Percentiles rank a stretch among this genome's conserved stretches.
phyloP scores from a whole-genome alignment of 2,113 vertebrate species.

The Pseudonaja textilis region DNA sequence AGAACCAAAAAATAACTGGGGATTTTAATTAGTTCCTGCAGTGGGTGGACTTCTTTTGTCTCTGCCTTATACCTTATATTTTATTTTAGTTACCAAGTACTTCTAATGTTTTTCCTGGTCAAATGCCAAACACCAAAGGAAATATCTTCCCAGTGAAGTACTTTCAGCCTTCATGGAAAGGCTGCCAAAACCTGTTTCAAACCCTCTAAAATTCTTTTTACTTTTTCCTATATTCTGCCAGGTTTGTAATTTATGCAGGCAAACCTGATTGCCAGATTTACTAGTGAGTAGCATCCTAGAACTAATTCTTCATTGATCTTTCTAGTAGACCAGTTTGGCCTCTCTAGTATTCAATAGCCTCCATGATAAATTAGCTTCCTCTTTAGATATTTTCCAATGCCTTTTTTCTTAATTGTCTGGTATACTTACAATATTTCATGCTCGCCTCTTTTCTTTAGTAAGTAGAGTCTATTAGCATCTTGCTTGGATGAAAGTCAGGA shows the following conservation, averaged over 20 bases:
- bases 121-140: background rate
- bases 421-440: too few species aligned
- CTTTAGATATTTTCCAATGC: too few species aligned
- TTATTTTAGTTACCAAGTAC: background rate
- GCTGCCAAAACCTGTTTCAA: background rate
- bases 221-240: background rate
- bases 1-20: slow-evolving; percentile 51
- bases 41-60: background rate
- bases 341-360: too few species aligned
- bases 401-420: too few species aligned
- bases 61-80: background rate
- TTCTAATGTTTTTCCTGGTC: background rate
- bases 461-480: too few species aligned
- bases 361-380: too few species aligned
- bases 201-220: background rate
- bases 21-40: slow-evolving; percentile 54
- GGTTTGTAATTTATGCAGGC: background rate
- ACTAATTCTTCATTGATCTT: background rate
- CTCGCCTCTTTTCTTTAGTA: too few species aligned
- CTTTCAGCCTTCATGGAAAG: background rate
- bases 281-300: background rate
- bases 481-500: too few species aligned
- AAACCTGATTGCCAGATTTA: background rate
- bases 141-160: background rate
- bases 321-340: too few species aligned